These are phyloP conservation scores for Formica exsecta DNA, from an alignment of 1,140 invertebrate species.

Conservation along the genomic window DNA sequence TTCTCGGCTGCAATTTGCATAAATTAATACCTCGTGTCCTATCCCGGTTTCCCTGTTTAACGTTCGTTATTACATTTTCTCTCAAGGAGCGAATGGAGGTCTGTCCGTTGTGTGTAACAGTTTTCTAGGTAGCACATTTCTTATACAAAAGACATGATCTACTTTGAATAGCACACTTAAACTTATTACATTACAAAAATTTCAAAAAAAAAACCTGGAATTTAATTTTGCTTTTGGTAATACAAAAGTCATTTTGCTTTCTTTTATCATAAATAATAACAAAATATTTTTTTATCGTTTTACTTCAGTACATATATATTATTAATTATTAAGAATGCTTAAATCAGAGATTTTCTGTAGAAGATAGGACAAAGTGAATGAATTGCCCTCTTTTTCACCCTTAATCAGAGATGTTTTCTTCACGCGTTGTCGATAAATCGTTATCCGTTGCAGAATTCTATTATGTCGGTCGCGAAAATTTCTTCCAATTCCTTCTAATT, in stretches of 20 bases:
- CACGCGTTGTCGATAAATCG: background rate
- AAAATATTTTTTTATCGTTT: background rate
- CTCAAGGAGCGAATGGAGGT: background rate
- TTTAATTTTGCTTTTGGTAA: background rate
- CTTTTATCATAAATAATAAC: background rate
- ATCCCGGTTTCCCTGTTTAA: slow-evolving; percentile 62
- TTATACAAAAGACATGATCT: background rate
- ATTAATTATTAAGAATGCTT: background rate
- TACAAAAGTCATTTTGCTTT: background rate
- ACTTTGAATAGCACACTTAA: background rate
- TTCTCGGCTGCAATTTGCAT: slow-evolving; percentile 54
- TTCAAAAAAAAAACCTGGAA: background rate
- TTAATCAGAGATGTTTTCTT: background rate
- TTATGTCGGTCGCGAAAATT: slow-evolving; percentile 1
- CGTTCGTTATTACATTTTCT: slow-evolving; percentile 60
- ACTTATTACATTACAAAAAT: too few relatives aligned
- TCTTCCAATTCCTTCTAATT: background rate
- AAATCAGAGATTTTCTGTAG: background rate
- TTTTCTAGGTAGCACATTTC: background rate
- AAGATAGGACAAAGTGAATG: too few relatives aligned
- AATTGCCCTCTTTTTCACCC: too few relatives aligned
- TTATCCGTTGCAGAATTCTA: slow-evolving; percentile 1
- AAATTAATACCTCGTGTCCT: slow-evolving; percentile 62
- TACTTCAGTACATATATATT: background rate
- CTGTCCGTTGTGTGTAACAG: background rate